phyloP scores from a whole-genome alignment of 1,140 invertebrate genomes.

The Drosophila miranda region DNA sequence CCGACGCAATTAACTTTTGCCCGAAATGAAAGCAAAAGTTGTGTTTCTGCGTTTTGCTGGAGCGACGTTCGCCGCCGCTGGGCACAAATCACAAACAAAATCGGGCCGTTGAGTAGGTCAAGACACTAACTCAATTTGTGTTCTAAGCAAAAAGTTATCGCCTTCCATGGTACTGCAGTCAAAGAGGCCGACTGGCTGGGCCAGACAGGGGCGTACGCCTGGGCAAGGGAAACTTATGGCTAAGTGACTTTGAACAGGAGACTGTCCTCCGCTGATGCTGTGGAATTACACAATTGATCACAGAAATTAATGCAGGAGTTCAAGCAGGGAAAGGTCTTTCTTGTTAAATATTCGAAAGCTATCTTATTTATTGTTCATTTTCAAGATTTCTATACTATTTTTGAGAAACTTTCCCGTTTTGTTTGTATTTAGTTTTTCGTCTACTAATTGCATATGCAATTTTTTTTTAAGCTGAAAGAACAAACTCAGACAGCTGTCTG shows the following conservation, averaged over 20 bases:
- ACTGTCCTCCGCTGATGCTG: too few species aligned
- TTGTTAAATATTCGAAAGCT: neutral
- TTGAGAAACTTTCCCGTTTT: slow-evolving; percentile 12
- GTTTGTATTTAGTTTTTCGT: slow-evolving; percentile 4
- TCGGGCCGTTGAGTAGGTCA: slow-evolving; percentile 66
- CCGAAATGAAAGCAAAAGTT: slow-evolving; percentile 38
- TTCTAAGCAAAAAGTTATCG: slow-evolving; percentile 53
- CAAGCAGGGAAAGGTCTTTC: too few species aligned
- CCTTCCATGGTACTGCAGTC: slow-evolving; percentile 17
- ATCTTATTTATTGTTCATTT: neutral
- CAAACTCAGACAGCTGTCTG: slow-evolving; percentile 35
- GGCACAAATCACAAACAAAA: slow-evolving; percentile 59
- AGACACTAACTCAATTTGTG: slow-evolving; percentile 66
- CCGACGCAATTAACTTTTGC: slow-evolving; percentile 7
- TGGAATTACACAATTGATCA: too few species aligned
- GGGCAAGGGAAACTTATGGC: neutral
- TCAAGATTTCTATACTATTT: neutral
- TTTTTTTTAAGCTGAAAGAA: slow-evolving; percentile 20
- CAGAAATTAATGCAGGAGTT: too few species aligned
- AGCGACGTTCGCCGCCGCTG: slow-evolving; percentile 6
- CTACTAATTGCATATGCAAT: slow-evolving; percentile 36
- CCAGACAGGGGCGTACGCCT: neutral
- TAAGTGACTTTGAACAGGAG: neutral
- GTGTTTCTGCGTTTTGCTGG: slow-evolving; percentile 9
- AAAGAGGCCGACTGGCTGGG: neutral